phyloP scores from a whole-genome alignment of 2,113 vertebrate species.

The Echinops telfairi region DNA sequence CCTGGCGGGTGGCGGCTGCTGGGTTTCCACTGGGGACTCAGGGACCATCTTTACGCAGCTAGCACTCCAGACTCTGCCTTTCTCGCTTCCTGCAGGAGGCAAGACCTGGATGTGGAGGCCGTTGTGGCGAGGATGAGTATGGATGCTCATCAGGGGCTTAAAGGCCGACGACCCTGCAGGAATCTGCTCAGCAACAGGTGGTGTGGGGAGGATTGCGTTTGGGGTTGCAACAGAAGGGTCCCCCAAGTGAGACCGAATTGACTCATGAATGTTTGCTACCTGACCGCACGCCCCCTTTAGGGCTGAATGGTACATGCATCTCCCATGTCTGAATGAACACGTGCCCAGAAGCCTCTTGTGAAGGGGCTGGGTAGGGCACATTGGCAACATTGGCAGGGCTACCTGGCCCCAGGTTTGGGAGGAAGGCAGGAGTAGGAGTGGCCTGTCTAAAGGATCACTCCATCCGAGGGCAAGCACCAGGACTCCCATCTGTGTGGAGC shows the following conservation, averaged over 20 bases:
- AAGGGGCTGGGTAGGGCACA: no score
- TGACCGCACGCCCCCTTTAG: no score
- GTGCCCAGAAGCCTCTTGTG: fast-evolving
- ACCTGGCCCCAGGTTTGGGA: neutral
- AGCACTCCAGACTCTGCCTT: neutral
- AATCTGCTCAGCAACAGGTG: neutral
- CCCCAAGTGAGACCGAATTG: neutral
- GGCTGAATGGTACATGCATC: neutral
- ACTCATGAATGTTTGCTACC: neutral
- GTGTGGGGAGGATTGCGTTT: no score
- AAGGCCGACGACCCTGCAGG: neutral
- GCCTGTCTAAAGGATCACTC: no score
- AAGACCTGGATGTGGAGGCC: neutral
- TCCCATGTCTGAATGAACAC: fast-evolving
- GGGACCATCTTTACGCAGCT: neutral
- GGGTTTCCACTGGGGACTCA: fast-evolving
- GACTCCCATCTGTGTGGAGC: conserved; percentile 31
- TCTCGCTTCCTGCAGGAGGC: neutral
- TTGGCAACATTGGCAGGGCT: neutral
- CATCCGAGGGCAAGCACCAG: neutral
- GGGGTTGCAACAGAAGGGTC: neutral
- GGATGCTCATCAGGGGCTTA: no score
- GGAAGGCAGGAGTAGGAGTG: neutral
- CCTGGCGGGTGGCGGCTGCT: neutral
- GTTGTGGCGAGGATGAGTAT: neutral